Evolutionary conservation across 2,888 invertebrate species (phyloP), one percentile per base, ranked within the genome.

Genomic region (Chouioia cunea): DNA sequence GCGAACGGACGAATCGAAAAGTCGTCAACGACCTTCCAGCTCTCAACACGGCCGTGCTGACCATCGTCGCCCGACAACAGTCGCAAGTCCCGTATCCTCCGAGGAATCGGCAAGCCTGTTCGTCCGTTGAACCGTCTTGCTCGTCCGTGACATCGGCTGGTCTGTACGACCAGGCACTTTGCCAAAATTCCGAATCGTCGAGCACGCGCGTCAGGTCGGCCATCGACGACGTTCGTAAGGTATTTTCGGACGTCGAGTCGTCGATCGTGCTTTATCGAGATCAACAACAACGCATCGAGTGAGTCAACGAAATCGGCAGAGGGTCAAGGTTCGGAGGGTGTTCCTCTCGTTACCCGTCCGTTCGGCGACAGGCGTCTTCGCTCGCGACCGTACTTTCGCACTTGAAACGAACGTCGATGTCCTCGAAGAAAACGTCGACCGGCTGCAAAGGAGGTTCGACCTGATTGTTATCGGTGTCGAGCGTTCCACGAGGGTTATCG

Each of bases 401-500:
- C 47, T 71, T 63, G 16, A 77, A 4, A n/a, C 76, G 72, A 16
- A 79, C 60, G 71, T 79, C 76, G 10, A 80, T 65, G 16, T 76
- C 76, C 14, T 72, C 75, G 18, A 79, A 66, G 68, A 70, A 71
- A 50, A 79, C 44, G 56, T 79, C 79, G 50, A 77, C 77, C n/a
- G 77, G 69, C 80, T 80, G 44, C 47, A 60, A 62, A 65, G 75
- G 14, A 59, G 70, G 63, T 74, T 76, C n/a, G 27, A 56, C 53
- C 71, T n/a, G n/a, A n/a, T n/a, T n/a, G n/a, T n/a, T n/a, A n/a
- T n/a, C n/a, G n/a, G n/a, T n/a, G n/a, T n/a, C n/a, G n/a, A n/a
- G n/a, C n/a, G n/a, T n/a, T n/a, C n/a, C n/a, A n/a, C n/a, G n/a
- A n/a, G n/a, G n/a, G n/a, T n/a, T n/a, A n/a, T n/a, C n/a, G n/a